A percentile compares a stretch with the other conserved stretches of the same genome.
Conservation (phyloP, 1,140 invertebrate genomes). For the Dinothrombium tinctorium region DNA sequence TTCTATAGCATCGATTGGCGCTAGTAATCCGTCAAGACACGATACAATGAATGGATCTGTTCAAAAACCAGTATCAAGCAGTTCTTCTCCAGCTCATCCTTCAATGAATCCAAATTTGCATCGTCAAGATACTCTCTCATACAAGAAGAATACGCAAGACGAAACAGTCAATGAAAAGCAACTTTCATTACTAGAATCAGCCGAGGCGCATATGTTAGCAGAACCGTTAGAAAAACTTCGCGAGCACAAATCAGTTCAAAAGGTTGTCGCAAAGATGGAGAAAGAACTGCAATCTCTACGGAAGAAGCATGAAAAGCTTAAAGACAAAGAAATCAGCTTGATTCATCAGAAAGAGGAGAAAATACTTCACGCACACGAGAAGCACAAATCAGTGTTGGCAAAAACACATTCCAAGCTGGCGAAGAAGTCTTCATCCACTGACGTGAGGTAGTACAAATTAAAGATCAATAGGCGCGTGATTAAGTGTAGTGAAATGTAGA, state of each 20-base stretch:
- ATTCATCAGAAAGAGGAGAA: slow-evolving; percentile 19
- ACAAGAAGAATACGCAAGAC: slow-evolving; percentile 12
- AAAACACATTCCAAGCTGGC: too few species aligned
- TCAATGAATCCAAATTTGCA: slow-evolving; percentile 2
- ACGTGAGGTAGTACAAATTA: too few species aligned
- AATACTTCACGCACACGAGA: slow-evolving; percentile 17
- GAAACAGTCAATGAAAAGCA: slow-evolving; percentile 9
- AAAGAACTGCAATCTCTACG: slow-evolving; percentile 58
- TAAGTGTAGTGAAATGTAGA: too few species aligned
- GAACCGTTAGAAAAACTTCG: slow-evolving; percentile 54
- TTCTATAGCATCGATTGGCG: background rate
- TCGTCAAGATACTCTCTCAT: slow-evolving; percentile 13
- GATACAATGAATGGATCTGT: slow-evolving; percentile 13
- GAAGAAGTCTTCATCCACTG: too few species aligned
- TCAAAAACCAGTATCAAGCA: slow-evolving; percentile 3
- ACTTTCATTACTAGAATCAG: slow-evolving; percentile 13
- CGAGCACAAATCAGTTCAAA: slow-evolving; percentile 50
- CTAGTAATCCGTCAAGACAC: slow-evolving; percentile 2
- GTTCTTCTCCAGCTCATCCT: slow-evolving; percentile 6
- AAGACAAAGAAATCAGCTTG: slow-evolving; percentile 14
- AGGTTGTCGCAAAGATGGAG: slow-evolving; percentile 54
- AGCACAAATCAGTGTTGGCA: slow-evolving; percentile 15
- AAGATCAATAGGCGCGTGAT: too few species aligned
- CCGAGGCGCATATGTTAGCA: slow-evolving; percentile 21
- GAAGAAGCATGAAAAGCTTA: slow-evolving; percentile 60